A percentile compares a stretch with the other conserved stretches of the same genome.
Conservation (phyloP, 2,888 invertebrate species). For the Carpatolechia fugitivella region DNA sequence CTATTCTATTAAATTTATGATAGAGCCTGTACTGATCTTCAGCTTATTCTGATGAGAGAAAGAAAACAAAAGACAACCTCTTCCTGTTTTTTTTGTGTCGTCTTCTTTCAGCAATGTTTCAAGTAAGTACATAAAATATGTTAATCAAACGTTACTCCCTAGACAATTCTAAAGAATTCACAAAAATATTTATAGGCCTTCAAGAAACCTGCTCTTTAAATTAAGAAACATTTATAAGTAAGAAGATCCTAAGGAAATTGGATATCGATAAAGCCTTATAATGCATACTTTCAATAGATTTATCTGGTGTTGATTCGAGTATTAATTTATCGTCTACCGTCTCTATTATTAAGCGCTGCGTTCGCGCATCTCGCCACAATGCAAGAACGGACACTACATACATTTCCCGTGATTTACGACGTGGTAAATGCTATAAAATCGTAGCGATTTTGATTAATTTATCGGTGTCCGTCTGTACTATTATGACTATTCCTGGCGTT, state of each 20-base stretch:
- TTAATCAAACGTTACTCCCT: too few species aligned
- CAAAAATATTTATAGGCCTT: too few species aligned
- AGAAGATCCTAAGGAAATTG: neutral
- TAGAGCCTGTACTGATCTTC: too few species aligned
- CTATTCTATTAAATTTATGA: too few species aligned
- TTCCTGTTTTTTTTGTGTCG: too few species aligned
- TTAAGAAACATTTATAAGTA: too few species aligned
- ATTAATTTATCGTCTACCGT: conserved; percentile 1
- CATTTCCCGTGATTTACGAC: neutral
- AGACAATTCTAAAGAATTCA: too few species aligned
- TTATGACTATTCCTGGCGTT: neutral
- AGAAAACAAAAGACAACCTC: too few species aligned
- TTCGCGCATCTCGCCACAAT: neutral
- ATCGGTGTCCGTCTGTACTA: neutral
- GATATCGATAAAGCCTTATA: neutral
- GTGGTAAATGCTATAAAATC: conserved; percentile 2
- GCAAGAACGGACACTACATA: neutral
- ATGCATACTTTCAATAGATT: neutral
- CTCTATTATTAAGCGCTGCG: conserved; percentile 4
- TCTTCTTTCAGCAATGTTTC: too few species aligned
- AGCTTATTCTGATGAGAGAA: too few species aligned
- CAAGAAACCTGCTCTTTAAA: too few species aligned
- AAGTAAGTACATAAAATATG: too few species aligned
- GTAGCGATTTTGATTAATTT: conserved; percentile 1
- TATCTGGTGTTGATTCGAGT: conserved; percentile 4